A percentile compares a stretch with the other conserved stretches of the same genome.
Evolutionary conservation across 2,113 vertebrate species (phyloP).

Genomic region (Engraulis encrasicolus): DNA sequence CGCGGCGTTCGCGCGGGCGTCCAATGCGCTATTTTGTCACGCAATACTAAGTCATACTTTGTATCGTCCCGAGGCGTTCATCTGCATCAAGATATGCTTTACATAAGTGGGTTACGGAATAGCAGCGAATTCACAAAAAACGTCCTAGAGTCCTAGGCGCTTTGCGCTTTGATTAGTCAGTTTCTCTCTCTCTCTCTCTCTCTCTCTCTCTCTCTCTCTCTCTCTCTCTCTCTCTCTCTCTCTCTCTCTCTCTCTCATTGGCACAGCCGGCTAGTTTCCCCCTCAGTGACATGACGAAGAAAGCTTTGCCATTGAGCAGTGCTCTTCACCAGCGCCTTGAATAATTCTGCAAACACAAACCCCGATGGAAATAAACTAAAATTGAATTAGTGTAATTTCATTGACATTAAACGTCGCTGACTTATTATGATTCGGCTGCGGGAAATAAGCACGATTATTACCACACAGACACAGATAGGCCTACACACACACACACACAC

Average conservation of each 20-base stretch:
- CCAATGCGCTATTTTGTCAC: not conserved
- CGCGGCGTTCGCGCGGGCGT: not conserved
- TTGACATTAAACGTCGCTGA: not conserved
- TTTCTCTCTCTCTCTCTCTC: not conserved
- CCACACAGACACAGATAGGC: too few relatives aligned
- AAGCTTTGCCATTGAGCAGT: slow-evolving; percentile 10
- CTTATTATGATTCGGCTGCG: not conserved
- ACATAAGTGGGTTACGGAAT: not conserved
- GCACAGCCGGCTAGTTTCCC: slow-evolving; percentile 3
- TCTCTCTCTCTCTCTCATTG: slow-evolving; percentile 15
- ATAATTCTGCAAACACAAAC: not conserved
- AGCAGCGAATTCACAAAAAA: not conserved
- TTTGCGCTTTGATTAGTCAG: slow-evolving; percentile 11
- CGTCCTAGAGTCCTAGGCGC: not conserved
- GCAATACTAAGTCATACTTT: slow-evolving; percentile 11
- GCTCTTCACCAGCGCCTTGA: not conserved
- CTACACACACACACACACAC: too few relatives aligned
- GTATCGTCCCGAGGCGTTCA: not conserved
- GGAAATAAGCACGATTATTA: not conserved
- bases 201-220: slow-evolving; percentile 3
- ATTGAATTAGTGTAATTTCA: not conserved
- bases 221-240: slow-evolving; percentile 13
- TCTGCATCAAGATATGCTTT: not conserved
- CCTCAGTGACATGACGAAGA: not conserved
- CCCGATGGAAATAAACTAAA: not conserved